Base-by-base conservation (phyloP, 2,797 vertebrate species). In the Melanotaenia maccullochi region DNA sequence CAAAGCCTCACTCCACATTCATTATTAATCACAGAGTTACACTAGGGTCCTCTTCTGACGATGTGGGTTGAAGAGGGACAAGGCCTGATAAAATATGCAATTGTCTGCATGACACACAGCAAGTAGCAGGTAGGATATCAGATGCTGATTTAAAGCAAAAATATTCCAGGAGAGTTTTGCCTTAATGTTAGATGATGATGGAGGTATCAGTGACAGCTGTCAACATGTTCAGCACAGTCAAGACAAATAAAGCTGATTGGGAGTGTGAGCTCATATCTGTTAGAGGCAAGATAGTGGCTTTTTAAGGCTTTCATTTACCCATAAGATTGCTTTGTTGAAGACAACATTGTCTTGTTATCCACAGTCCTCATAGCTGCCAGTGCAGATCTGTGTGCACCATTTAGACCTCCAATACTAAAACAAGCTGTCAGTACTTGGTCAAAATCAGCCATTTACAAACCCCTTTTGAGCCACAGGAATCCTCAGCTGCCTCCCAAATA, bases 21-120 rank as follows among this genome's bases (percentile, higher is more conserved):
- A 93, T 93, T 93, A 92, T 94, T 90, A 82, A 91, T 88, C 86
- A 80, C 71, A 82, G 83, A 83, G 75, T 85, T 86, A 87, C 70
- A 78, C 80, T 2, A 60, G 65, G 61, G 73, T 22, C 36, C 64
- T 82, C 73, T 73, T 58, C 81, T 73, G 82, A 81, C 32, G 52
- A 65, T 64, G 74, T 59, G 69, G 76, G 82, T 75, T 79, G 76
- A 82, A 61, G 65, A 44, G 71, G 72, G 73, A 85, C 78, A 71
- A 72, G 79, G 86, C 78, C 20, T 70, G 74, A 85, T 83, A 80
- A 83, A 91, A 86, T 87, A 86, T 90, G 84, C 84, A 86, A 67
- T 76, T 67, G 83, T 87, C 78, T 87, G 87, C 74, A 82, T 86
- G 75, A 82, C 81, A 62, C 67, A 69, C 65, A 68, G 69, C 71